Evolutionary conservation across 2,797 vertebrate genomes (phyloP), one percentile per base, ranked within the genome.

Genomic region (Enoplosus armatus): DNA sequence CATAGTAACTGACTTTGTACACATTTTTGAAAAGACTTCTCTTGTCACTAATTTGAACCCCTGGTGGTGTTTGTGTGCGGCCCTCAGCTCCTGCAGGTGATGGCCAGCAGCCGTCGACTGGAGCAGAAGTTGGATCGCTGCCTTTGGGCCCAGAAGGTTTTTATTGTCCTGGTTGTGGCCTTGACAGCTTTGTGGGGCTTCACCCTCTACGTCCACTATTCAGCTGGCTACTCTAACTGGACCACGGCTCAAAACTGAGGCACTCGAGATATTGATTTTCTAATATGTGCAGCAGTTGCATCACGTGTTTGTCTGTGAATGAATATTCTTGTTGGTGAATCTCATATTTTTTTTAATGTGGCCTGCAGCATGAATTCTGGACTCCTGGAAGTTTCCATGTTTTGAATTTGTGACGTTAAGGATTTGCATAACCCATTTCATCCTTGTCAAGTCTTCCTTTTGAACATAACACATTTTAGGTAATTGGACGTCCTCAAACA

Each of bases 71-170:
- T 27, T 5, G 59, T 62, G 39, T 41, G n/a, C 37, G 29, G 15
- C 16, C 26, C 24, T 39, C 56, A 74, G 72, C 53, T 65, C 11
- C 51, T 56, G 61, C 61, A 65, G 37, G n/a, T 58, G 50, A 31
- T 35, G 61, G n/a, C 33, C 18, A 27, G 41, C 61, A 65, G 8
- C 72, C 6, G 4, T 8, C 72, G 18, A 14, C 61, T 65, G 61
- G 53, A 74, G 72, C 29, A 11, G 31, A 29, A 26, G 72, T 2
- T 74, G 1, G 41, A 75, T 6, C 41, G 10, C 11, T n/a, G 12
- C 24, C 41, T 50, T 1, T 39, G 61, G 72, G 47, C 11, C 29
- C 61, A 27, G 61, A 56, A 48, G 24, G 18, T 56, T 1, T 39
- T 47, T 12, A 16, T 58, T 5, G n/a, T 50, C 53, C 20, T 59